phyloP scores from a whole-genome alignment of 2,888 invertebrate species.

The Folsomia manolachei region DNA sequence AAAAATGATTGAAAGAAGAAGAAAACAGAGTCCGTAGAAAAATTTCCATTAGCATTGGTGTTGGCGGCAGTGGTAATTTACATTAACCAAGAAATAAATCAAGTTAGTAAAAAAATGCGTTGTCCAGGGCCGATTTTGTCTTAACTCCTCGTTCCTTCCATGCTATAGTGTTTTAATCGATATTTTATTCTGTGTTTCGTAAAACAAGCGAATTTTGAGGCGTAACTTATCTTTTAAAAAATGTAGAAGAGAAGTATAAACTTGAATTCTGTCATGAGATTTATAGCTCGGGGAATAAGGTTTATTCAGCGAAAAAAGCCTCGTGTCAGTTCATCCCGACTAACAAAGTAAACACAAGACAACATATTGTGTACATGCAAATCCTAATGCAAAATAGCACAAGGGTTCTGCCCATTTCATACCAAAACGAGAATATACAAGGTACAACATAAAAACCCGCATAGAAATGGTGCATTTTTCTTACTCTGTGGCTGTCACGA shows the following conservation, averaged over 20 bases:
- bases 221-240: neutral
- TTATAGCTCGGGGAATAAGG: neutral
- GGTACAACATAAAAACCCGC: neutral
- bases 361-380: neutral
- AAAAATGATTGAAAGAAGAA: too few species aligned
- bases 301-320: neutral
- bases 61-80: neutral
- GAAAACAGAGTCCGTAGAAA: neutral
- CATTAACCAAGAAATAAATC: neutral
- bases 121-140: too few species aligned
- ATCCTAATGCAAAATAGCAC: neutral
- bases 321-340: neutral
- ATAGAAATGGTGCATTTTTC: neutral
- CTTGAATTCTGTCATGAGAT: neutral
- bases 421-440: too few species aligned
- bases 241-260: neutral
- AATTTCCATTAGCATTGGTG: neutral
- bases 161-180: neutral
- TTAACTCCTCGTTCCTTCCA: too few species aligned
- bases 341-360: neutral
- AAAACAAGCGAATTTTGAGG: neutral
- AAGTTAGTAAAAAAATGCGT: conserved; percentile 7
- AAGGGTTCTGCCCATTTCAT: neutral
- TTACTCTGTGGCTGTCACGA: neutral
- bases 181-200: neutral